A percentile compares a stretch with the other conserved stretches of the same genome.
phyloP scores from a whole-genome alignment of 2,113 vertebrate species.

The Lates calcarifer region DNA sequence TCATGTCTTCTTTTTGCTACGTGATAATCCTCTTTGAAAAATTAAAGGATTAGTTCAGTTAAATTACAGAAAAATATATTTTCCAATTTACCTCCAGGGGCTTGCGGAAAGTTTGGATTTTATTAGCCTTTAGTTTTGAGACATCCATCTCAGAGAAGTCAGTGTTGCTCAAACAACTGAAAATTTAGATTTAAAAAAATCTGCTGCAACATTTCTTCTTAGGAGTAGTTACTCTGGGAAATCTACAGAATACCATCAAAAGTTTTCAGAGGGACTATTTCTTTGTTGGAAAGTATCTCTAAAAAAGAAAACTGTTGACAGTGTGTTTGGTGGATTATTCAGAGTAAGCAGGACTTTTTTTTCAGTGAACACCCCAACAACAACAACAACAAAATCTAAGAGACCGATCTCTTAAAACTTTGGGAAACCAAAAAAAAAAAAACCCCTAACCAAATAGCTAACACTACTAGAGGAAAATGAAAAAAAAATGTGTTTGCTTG shows the following conservation, averaged over 20 bases:
- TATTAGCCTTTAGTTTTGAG: neutral
- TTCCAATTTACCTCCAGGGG: neutral
- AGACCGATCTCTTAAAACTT: neutral
- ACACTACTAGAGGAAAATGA: neutral
- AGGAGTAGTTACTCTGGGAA: neutral
- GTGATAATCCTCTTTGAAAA: neutral
- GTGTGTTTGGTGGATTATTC: neutral
- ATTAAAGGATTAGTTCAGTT: neutral
- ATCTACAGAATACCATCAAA: conserved; percentile 7
- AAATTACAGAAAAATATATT: neutral
- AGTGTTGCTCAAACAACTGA: neutral
- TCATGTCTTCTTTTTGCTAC: neutral
- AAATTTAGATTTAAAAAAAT: neutral
- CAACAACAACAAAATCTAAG: neutral
- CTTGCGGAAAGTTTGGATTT: neutral
- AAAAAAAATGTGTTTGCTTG: neutral
- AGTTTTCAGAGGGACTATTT: neutral
- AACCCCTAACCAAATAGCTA: neutral
- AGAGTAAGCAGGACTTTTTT: neutral
- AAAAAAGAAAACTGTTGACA: neutral
- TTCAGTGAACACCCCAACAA: neutral
- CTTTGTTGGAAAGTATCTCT: neutral
- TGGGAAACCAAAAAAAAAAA: neutral
- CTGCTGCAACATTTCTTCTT: neutral
- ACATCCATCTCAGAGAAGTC: neutral